Evolutionary conservation across 1,140 invertebrate species (phyloP), one percentile per base, ranked within the genome.

Genomic region (Atta texana): DNA sequence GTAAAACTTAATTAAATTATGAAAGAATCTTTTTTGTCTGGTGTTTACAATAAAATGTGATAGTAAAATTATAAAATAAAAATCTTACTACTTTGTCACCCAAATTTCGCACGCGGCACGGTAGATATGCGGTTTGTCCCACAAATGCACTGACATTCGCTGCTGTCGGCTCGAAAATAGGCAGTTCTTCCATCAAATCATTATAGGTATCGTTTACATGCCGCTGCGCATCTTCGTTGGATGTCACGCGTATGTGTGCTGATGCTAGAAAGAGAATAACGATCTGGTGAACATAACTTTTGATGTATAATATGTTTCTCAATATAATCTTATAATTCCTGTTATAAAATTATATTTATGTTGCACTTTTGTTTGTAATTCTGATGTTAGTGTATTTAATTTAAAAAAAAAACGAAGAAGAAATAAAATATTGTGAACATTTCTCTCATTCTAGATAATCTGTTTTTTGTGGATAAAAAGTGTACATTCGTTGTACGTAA

Each of bases 31-130:
- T 44, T 12, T 1, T 44, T 12, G 57, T 10, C 16, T 49, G 39
- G 0, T 10, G 18, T 31, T 63, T 28, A 3, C 10, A n/a, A 34
- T 5, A 59, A 28, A 18, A 44, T 49, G 3, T 21, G 7, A 59
- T 2, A n/a, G 1, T n/a, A 18, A 61, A 51, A 24, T 24, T 24
- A 39, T 39, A 59, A 3, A 34, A 28, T 3, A 51, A 72, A 18
- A 21, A 82, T 96, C 96, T 96, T 93, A 97, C 96, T 92, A 96
- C 96, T 95, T 96, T 96, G 92, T 97, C 96, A 34, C 96, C 96
- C 68, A 97, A 94, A 93, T 96, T 95, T 87, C 95, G 94, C 57
- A 97, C 96, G 18, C 96, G 95, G 89, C 96, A 97, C 3, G 96
- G 96, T 78, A 97, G 92, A 87, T 96, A 96, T 59, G 96, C 96